These are phyloP conservation scores for Sebastes nivosus DNA, from an alignment of 2,797 vertebrate genomes.

Conservation along the genomic window DNA sequence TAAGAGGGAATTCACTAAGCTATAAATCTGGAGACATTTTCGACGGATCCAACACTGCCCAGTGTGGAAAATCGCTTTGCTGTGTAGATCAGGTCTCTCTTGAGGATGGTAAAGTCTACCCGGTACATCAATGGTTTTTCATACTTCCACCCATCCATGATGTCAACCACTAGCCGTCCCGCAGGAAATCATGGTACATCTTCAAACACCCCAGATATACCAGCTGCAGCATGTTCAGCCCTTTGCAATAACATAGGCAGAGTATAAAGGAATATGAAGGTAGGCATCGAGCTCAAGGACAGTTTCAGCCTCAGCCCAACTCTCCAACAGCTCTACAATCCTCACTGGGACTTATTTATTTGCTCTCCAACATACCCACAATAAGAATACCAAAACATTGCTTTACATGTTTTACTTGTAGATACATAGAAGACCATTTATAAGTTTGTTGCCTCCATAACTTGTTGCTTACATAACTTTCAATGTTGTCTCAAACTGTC, in stretches of 20 bases:
- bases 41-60: background rate
- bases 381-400: background rate
- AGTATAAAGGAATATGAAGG: background rate
- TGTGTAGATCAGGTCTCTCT: constrained; percentile 16
- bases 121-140: constrained; percentile 24
- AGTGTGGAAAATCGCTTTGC: constrained; percentile 15
- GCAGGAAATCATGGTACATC: constrained; percentile 32
- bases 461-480: background rate
- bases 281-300: background rate
- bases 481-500: background rate
- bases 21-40: constrained; percentile 29
- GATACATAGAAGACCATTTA: background rate
- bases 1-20: constrained; percentile 20
- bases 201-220: constrained; percentile 34
- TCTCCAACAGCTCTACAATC: background rate
- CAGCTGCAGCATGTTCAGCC: background rate
- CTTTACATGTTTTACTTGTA: background rate
- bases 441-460: background rate
- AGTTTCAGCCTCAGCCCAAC: background rate
- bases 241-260: background rate
- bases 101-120: constrained; percentile 25
- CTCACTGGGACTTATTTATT: background rate
- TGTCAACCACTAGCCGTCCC: constrained; percentile 16
- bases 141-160: constrained; percentile 9
- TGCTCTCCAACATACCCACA: background rate